A percentile compares a stretch with the other conserved stretches of the same genome.
These are phyloP conservation scores for Xyrauchen texanus DNA, from an alignment of 2,113 vertebrate species.

Conservation along the genomic window DNA sequence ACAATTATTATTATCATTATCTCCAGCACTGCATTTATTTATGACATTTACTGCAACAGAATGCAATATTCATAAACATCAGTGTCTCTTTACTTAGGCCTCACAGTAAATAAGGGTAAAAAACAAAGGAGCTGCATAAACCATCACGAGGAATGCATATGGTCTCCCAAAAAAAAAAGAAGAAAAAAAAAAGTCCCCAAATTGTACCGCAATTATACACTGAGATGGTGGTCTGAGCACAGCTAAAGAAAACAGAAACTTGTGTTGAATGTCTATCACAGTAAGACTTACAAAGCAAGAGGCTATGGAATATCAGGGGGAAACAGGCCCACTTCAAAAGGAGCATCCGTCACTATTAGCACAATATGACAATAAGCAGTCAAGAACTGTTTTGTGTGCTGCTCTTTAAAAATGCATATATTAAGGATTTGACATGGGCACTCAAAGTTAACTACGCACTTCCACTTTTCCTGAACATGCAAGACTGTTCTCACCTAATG, in stretches of 20 bases:
- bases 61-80: too few species aligned
- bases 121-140: too few species aligned
- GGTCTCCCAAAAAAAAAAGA: too few species aligned
- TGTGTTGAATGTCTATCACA: neutral
- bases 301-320: neutral
- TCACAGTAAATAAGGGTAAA: too few species aligned
- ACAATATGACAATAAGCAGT: neutral
- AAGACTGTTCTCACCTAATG: neutral
- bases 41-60: too few species aligned
- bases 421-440: neutral
- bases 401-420: neutral
- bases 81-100: too few species aligned
- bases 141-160: too few species aligned
- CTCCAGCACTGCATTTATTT: too few species aligned
- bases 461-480: neutral
- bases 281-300: neutral
- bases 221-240: neutral
- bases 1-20: too few species aligned
- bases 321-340: neutral
- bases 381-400: neutral
- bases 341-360: neutral
- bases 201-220: neutral
- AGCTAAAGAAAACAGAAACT: neutral
- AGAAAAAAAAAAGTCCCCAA: neutral
- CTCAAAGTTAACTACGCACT: neutral